Evolutionary conservation across 2,888 invertebrate genomes (phyloP).

Genomic region (Anthophora plumipes): DNA sequence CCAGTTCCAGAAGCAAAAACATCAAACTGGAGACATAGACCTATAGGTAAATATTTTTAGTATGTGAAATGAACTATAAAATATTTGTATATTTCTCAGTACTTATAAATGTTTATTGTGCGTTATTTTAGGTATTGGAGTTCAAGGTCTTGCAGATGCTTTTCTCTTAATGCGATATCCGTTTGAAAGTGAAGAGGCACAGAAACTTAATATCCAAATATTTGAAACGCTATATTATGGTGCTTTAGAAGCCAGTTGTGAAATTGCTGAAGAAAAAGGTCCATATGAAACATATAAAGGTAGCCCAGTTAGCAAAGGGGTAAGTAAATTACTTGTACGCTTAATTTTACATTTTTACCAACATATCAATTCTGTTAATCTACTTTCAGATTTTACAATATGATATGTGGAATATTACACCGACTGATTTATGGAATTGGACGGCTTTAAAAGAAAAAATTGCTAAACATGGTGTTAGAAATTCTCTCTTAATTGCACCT

Average conservation of each 20-base stretch:
- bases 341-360: background rate
- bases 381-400: constrained; percentile 92
- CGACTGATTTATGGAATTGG: constrained; percentile 97
- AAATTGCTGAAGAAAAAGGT: constrained; percentile 93
- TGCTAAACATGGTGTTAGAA: constrained; percentile 94
- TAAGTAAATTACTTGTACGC: constrained; percentile 78
- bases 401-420: constrained; percentile 98
- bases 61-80: background rate
- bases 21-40: constrained; percentile 95
- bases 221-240: constrained; percentile 99
- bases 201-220: constrained; percentile 95
- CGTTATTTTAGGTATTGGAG: constrained; percentile 90
- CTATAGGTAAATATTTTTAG: constrained; percentile 87
- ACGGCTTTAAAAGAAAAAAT: constrained; percentile 92
- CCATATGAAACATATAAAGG: constrained; percentile 96
- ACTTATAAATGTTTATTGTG: constrained; percentile 3
- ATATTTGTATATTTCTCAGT: background rate
- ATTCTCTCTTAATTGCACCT: constrained; percentile 96
- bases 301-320: constrained; percentile 96
- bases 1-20: constrained; percentile 94
- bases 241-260: constrained; percentile 98
- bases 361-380: background rate
- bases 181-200: constrained; percentile 95
- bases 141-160: constrained; percentile 98
- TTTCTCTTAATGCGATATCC: constrained; percentile 97